A percentile compares a stretch with the other conserved stretches of the same genome.
Evolutionary conservation across 1,140 invertebrate genomes (phyloP).

Genomic region (Melipona quadrifasciata): DNA sequence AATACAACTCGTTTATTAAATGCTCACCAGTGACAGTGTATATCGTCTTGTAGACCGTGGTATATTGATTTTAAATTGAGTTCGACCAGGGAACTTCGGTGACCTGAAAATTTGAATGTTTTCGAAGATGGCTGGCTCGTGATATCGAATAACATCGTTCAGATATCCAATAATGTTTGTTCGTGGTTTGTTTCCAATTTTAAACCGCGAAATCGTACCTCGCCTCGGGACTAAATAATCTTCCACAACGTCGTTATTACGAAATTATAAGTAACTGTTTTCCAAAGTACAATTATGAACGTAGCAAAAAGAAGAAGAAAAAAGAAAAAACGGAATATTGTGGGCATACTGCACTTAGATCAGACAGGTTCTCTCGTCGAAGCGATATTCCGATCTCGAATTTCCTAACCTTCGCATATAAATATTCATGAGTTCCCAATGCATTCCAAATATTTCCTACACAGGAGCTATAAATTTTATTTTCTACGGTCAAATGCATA

Average conservation of each 20-base stretch:
- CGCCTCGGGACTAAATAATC: accelerated
- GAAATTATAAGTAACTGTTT: neutral
- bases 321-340: neutral
- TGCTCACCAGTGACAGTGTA: neutral
- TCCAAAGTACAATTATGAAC: neutral
- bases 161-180: neutral
- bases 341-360: neutral
- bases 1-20: neutral
- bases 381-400: neutral
- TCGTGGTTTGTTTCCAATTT: neutral
- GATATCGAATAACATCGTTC: neutral
- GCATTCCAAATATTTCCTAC: neutral
- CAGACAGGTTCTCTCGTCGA: neutral
- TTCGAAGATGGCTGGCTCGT: neutral
- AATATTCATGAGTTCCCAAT: neutral
- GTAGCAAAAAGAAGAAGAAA: neutral
- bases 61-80: slow-evolving; percentile 25
- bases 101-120: slow-evolving; percentile 4
- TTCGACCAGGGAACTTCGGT: neutral
- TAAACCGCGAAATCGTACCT: neutral
- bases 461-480: neutral
- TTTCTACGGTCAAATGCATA: neutral
- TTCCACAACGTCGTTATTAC: neutral
- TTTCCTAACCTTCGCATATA: neutral
- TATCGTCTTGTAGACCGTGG: neutral